Conservation (phyloP, 1,140 invertebrate species). For the Drosophila biarmipes region DNA sequence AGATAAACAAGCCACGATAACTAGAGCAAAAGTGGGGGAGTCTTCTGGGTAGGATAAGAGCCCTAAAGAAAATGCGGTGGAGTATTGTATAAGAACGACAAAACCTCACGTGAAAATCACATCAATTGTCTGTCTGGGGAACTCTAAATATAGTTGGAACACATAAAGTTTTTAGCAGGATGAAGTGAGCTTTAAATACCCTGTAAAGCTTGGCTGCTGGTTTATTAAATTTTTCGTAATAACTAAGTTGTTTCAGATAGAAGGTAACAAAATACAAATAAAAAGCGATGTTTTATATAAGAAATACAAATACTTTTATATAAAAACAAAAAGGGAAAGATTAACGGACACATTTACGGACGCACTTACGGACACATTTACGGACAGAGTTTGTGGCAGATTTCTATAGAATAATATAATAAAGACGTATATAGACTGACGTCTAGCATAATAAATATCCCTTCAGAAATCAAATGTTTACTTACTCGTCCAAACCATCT, state of each 20-base stretch:
- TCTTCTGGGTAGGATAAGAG: not conserved
- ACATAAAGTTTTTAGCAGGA: not conserved
- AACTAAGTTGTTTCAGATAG: too few species aligned
- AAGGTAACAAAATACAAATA: too few species aligned
- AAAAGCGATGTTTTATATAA: too few species aligned
- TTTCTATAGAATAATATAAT: too few species aligned
- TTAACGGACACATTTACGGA: too few species aligned
- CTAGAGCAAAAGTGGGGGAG: slow-evolving; percentile 23
- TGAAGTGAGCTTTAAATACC: not conserved
- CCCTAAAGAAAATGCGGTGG: not conserved
- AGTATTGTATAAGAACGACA: slow-evolving; percentile 51
- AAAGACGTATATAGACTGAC: too few species aligned
- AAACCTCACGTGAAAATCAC: slow-evolving; percentile 78
- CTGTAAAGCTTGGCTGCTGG: not conserved
- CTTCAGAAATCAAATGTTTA: not conserved
- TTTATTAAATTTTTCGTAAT: too few species aligned
- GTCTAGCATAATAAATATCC: not conserved
- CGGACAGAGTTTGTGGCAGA: too few species aligned
- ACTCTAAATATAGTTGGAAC: slow-evolving; percentile 53
- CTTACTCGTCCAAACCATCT: not conserved
- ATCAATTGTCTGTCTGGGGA: slow-evolving; percentile 73
- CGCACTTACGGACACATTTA: too few species aligned
- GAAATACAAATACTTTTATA: too few species aligned
- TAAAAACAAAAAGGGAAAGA: too few species aligned
- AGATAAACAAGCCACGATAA: slow-evolving; percentile 68